Evolutionary conservation across 2,113 vertebrate genomes (phyloP).

Genomic region (Psammodynastes pulverulentus): DNA sequence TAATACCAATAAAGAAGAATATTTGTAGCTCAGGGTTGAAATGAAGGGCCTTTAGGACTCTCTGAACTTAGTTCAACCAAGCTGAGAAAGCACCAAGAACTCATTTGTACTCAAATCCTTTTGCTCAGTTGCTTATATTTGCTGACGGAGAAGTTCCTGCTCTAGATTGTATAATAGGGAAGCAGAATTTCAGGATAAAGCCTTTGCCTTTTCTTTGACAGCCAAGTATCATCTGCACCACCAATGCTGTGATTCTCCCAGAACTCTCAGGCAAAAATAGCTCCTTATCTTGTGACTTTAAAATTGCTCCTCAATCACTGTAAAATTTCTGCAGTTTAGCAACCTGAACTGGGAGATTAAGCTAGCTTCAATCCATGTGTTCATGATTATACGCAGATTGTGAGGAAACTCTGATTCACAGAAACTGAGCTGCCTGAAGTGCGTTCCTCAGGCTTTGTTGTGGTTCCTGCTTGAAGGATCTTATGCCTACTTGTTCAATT

Average conservation of each 20-base stretch:
- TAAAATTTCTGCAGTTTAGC: slow-evolving; percentile 32
- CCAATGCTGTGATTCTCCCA: slow-evolving; percentile 14
- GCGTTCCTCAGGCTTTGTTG: background rate
- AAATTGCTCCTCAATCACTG: slow-evolving; percentile 46
- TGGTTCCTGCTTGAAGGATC: background rate
- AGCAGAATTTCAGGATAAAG: background rate
- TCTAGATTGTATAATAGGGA: background rate
- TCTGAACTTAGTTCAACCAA: background rate
- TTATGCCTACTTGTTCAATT: background rate
- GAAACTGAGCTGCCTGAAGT: background rate
- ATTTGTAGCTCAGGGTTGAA: background rate
- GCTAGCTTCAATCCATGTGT: slow-evolving; percentile 31
- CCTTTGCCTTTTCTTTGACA: slow-evolving; percentile 5
- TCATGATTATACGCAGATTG: slow-evolving; percentile 32
- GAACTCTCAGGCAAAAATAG: slow-evolving; percentile 34
- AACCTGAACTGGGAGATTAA: slow-evolving; percentile 8
- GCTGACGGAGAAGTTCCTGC: background rate
- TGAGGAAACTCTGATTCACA: slow-evolving; percentile 29
- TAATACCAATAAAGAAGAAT: background rate
- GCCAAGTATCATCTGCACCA: background rate
- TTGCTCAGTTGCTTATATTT: background rate
- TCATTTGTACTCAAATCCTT: background rate
- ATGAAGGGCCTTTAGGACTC: background rate
- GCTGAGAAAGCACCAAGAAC: background rate
- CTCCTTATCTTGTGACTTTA: slow-evolving; percentile 42